Evolutionary conservation across 2,797 vertebrate genomes (phyloP).

Genomic region (Helostoma temminkii): DNA sequence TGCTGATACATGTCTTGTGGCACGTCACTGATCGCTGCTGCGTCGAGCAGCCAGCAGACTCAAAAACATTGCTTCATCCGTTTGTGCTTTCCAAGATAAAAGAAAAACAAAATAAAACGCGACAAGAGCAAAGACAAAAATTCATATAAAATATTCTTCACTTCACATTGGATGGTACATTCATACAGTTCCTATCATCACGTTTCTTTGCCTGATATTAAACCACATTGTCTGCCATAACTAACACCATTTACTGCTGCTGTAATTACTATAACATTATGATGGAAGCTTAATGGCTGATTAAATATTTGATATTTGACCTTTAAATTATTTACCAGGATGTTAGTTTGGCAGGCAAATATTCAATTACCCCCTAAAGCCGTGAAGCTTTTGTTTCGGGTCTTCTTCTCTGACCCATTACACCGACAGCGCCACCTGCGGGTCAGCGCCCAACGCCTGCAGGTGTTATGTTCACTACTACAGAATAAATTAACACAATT

Average conservation of each 20-base stretch:
- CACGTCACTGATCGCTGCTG: background rate
- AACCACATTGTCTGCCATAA: background rate
- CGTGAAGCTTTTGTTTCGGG: background rate
- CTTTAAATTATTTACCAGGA: no score
- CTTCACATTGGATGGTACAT: slow-evolving; percentile 87
- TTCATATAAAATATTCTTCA: slow-evolving; percentile 63
- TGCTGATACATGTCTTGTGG: background rate
- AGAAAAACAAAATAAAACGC: slow-evolving; percentile 34
- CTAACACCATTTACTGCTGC: no score
- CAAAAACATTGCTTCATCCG: slow-evolving; percentile 21
- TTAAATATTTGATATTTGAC: no score
- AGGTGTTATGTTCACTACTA: slow-evolving; percentile 31
- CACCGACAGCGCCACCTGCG: slow-evolving; percentile 38
- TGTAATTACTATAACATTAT: no score
- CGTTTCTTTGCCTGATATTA: background rate
- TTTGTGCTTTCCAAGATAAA: slow-evolving; percentile 79
- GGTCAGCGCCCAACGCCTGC: slow-evolving; percentile 15
- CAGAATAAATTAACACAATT: slow-evolving; percentile 76
- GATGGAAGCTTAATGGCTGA: no score
- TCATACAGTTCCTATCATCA: slow-evolving; percentile 65
- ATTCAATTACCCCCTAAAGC: no score
- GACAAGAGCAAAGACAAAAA: slow-evolving; percentile 36
- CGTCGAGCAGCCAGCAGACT: background rate
- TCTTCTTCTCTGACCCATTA: background rate
- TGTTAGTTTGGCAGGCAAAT: slow-evolving; percentile 27